Base-by-base conservation (phyloP, 2,797 vertebrate species). In the Vireo griseus region DNA sequence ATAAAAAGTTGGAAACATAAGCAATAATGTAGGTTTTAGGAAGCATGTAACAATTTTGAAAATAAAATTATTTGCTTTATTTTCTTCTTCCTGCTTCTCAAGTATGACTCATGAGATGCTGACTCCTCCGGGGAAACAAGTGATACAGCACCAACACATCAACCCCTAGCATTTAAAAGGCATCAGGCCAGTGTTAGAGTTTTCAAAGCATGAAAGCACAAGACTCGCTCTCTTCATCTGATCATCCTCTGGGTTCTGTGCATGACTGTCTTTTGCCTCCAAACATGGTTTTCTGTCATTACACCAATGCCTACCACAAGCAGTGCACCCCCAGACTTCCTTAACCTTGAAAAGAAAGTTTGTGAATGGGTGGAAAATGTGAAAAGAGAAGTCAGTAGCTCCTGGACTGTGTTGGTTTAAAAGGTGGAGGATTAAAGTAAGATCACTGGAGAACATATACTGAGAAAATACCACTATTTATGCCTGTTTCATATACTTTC, bases 1-100 rank as follows among this genome's bases (percentile, higher is more conserved):
- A 92, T 44, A 57, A 76, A 51, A 95, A 85, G n/a, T 15, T 82
- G 48, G 47, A 92, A 92, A 91, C 72, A 39, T 39, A 72, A 85
- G 48, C 67, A 92, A 61, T 72, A 90, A 92, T 87, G 54, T 90
- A 85, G 47, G 37, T 73, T 93, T 95, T 85, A 66, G 55, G 90
- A 42, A 95, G 22, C 31, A 92, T 29, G 50, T 28, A 83, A 63
- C 21, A 76, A 71, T 40, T 84, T 40, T 33, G 37, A 92, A 84
- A 95, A 94, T 11, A 88, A 74, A 82, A 79, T 61, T 45, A 59
- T 73, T 65, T 82, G n/a, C 47, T 84, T 73, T 77, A 68, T 94
- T 92, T 95, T 50, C 45, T 82, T 88, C n/a, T 77, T 89, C 61
- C 50, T 74, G 57, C n/a, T 44, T 92, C 7, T 2, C 22, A 57